These are phyloP conservation scores for Scomberomorus guttatus DNA, from an alignment of 2,797 vertebrate species.

Conservation along the genomic window DNA sequence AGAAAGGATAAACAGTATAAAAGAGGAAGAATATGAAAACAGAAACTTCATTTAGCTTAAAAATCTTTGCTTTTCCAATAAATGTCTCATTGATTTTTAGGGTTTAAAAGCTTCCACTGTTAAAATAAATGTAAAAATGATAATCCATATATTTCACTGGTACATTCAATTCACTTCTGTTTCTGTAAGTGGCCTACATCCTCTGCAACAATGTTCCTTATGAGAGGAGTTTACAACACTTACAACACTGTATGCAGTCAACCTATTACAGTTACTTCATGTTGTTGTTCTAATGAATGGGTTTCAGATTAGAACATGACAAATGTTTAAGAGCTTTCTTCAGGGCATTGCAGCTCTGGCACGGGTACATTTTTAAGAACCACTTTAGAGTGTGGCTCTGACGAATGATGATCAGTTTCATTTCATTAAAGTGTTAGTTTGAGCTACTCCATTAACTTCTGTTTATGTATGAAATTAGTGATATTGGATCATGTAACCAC, in stretches of 20 bases:
- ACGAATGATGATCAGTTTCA: neutral
- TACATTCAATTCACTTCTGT: neutral
- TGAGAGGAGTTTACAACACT: neutral
- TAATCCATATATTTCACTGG: neutral
- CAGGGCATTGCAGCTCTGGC: fast-evolving
- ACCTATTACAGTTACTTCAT: no score
- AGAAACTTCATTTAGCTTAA: conserved; percentile 10
- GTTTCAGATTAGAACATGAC: neutral
- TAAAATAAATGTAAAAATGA: no score
- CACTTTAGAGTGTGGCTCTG: neutral
- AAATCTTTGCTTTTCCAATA: neutral
- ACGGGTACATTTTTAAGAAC: neutral
- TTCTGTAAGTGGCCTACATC: neutral
- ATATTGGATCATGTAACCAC: neutral
- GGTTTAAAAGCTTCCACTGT: neutral
- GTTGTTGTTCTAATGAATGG: neutral
- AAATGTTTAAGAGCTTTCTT: neutral
- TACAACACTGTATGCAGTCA: neutral
- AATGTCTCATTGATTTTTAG: neutral
- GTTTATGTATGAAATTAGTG: neutral
- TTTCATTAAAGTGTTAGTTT: no score
- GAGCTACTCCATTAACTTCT: neutral
- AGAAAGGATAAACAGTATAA: neutral
- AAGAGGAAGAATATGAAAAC: neutral
- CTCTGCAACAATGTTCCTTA: no score